These are phyloP conservation scores for Ecliptopera silaceata DNA, from an alignment of 2,888 invertebrate genomes.

Conservation along the genomic window DNA sequence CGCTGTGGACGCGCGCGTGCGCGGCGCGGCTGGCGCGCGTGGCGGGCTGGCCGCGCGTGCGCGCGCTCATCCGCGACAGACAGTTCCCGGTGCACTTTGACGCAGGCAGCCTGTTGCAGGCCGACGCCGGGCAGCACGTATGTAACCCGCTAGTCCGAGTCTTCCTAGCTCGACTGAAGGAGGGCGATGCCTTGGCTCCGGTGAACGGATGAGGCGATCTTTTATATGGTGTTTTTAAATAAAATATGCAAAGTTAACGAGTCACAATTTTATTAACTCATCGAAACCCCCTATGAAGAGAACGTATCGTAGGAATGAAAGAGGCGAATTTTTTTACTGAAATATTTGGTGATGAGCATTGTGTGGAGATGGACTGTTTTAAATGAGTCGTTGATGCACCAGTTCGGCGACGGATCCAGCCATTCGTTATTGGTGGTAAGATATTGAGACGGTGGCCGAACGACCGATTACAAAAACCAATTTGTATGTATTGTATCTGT, in stretches of 20 bases:
- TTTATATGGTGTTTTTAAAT: not conserved
- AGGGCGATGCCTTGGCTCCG: too few species aligned
- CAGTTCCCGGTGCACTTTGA: not conserved
- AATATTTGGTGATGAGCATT: too few species aligned
- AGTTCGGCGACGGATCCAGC: too few species aligned
- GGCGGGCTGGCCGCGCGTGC: conserved; percentile 59
- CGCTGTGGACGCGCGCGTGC: conserved; percentile 61
- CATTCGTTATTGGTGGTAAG: too few species aligned
- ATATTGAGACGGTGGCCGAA: too few species aligned
- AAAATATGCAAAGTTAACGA: not conserved
- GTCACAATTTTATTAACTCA: conserved; percentile 16
- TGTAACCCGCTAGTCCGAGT: not conserved
- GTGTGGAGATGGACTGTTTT: too few species aligned
- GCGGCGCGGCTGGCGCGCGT: conserved; percentile 78
- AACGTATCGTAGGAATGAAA: not conserved
- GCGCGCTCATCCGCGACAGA: conserved; percentile 37
- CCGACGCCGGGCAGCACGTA: not conserved
- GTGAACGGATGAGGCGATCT: not conserved
- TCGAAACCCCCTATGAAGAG: not conserved
- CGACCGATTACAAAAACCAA: too few species aligned
- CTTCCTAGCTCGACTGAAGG: too few species aligned
- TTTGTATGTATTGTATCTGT: too few species aligned
- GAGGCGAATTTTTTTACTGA: too few species aligned
- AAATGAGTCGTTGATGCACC: too few species aligned
- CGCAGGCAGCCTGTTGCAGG: not conserved